Conservation (phyloP, 2,797 vertebrate genomes). For the Poliocrania exsul region DNA sequence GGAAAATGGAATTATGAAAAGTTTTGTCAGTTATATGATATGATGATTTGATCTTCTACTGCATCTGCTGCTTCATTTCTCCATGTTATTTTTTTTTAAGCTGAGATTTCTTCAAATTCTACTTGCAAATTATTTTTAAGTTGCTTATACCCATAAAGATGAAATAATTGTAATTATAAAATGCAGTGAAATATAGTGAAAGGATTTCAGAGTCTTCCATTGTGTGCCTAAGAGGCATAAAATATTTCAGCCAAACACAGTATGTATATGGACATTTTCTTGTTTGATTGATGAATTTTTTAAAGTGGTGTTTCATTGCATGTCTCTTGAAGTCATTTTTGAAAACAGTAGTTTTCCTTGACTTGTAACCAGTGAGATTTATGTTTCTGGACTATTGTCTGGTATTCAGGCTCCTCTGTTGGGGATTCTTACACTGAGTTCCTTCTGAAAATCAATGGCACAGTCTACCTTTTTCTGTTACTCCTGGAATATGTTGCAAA, state of each 20-base stretch:
- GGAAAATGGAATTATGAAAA: not conserved
- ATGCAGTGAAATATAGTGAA: not conserved
- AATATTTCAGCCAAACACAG: not conserved
- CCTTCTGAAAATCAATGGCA: not conserved
- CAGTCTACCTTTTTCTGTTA: not conserved
- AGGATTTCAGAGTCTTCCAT: not conserved
- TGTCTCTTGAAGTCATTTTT: not conserved
- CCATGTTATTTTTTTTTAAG: not conserved
- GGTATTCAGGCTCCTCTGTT: not conserved
- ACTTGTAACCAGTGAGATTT: not conserved
- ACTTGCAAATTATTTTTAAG: not conserved
- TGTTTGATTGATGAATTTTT: not conserved
- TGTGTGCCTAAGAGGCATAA: not conserved
- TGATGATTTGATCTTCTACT: not conserved
- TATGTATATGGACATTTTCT: not conserved
- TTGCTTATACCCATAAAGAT: not conserved
- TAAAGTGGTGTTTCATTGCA: not conserved
- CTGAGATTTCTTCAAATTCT: not conserved
- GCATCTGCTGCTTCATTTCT: not conserved
- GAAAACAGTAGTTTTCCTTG: not conserved
- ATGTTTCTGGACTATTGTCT: not conserved
- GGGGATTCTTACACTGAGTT: not conserved
- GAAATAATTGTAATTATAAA: not conserved
- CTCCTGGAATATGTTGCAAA: not conserved
- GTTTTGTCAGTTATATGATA: not conserved